Percentiles rank a stretch among this genome's conserved stretches.
Conservation (phyloP, 2,113 vertebrate genomes). For the Cyphomyrus discorhynchus region DNA sequence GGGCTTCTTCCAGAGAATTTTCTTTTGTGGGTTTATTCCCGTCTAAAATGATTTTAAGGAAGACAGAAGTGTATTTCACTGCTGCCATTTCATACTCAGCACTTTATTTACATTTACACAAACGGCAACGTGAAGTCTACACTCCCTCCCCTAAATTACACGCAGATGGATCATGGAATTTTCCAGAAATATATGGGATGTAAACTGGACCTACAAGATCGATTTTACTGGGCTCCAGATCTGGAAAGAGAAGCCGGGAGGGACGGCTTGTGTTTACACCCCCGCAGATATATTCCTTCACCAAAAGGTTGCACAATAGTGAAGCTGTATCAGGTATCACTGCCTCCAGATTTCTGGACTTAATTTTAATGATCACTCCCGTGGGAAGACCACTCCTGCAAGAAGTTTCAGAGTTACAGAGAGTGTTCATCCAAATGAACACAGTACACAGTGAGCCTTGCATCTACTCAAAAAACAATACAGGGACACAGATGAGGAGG, state of each 20-base stretch:
- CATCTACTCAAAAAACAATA: background rate
- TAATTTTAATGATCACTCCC: conserved; percentile 7
- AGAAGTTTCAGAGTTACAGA: background rate
- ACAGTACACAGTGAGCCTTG: background rate
- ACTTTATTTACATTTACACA: conserved; percentile 21
- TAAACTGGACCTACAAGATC: conserved; percentile 7
- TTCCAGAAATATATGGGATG: conserved; percentile 12
- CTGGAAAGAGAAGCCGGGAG: background rate
- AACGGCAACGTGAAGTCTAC: background rate
- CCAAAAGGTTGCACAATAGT: background rate
- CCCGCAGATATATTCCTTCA: background rate
- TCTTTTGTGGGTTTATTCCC: background rate
- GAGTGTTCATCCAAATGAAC: background rate
- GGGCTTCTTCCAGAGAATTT: background rate
- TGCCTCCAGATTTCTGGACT: conserved; percentile 11
- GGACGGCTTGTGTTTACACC: background rate
- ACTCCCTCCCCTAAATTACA: conserved; percentile 18
- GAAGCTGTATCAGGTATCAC: background rate
- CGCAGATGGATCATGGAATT: conserved; percentile 17
- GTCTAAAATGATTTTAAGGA: background rate
- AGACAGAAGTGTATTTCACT: background rate
- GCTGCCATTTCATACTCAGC: background rate
- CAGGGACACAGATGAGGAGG: background rate
- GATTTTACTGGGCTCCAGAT: background rate
- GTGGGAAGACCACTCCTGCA: background rate